Percentiles rank a stretch among this genome's conserved stretches.
Evolutionary conservation across 2,113 vertebrate species (phyloP).

Genomic region (Cynocephalus volans): DNA sequence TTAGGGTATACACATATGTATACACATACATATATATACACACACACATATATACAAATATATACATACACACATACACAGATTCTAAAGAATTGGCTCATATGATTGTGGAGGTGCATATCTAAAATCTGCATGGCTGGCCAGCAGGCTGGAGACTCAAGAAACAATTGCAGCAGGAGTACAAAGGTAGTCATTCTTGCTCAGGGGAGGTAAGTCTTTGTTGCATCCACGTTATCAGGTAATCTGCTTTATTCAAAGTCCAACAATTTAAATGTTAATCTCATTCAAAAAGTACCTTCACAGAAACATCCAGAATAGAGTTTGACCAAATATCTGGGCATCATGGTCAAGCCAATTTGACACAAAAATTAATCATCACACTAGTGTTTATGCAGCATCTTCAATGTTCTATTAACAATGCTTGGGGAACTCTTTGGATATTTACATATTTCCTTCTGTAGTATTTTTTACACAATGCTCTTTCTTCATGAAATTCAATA

Average conservation of each 20-base stretch:
- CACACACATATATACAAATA: not conserved
- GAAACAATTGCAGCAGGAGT: not conserved
- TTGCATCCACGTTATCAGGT: not conserved
- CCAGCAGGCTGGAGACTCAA: not conserved
- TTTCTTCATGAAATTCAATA: not conserved
- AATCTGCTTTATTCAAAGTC: not conserved
- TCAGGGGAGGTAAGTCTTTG: not conserved
- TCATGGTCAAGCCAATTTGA: not conserved
- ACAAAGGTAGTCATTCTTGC: not conserved
- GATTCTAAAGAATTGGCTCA: not conserved
- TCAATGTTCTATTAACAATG: not conserved
- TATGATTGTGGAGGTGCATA: not conserved
- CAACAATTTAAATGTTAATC: not conserved
- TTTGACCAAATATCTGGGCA: not conserved
- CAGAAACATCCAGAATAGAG: not conserved
- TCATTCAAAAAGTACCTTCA: not conserved
- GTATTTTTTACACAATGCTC: not conserved
- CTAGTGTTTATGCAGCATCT: not conserved
- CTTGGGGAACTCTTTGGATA: not conserved
- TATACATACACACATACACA: not conserved
- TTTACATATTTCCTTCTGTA: not conserved
- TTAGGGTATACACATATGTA: not conserved
- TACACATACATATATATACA: not conserved
- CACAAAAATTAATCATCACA: not conserved
- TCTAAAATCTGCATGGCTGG: not conserved